Conservation (phyloP, 2,113 vertebrate species). For the Rallus limicola region DNA sequence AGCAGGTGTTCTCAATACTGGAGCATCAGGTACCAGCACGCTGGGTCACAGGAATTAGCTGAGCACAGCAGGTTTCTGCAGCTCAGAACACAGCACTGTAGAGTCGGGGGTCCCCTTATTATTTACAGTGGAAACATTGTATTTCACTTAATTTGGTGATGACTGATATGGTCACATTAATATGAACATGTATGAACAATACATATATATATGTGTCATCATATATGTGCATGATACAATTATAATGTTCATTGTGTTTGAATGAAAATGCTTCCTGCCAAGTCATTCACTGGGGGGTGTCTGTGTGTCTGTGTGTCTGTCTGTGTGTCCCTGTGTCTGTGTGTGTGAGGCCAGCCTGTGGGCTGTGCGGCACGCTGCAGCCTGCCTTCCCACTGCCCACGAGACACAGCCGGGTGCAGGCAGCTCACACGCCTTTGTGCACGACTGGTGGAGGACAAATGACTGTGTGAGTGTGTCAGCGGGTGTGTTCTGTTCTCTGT, state of each 20-base stretch:
- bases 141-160: not conserved
- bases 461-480: not conserved
- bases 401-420: not conserved
- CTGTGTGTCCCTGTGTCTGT: not conserved
- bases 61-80: not conserved
- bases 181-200: not conserved
- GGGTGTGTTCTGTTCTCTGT: not conserved
- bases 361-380: accelerated
- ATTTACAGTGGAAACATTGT: not conserved
- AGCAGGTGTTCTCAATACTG: not conserved
- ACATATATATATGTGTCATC: not conserved
- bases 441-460: not conserved
- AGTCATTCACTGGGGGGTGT: not conserved
- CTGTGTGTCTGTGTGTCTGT: no score
- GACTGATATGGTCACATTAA: not conserved
- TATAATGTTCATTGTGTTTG: not conserved
- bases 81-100: not conserved
- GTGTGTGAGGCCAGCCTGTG: not conserved
- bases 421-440: not conserved
- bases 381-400: not conserved
- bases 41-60: not conserved
- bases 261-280: not conserved
- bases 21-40: not conserved
- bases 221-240: not conserved
- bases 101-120: not conserved